Percentiles rank a stretch among this genome's conserved stretches.
Evolutionary conservation across 2,797 vertebrate genomes (phyloP).

Genomic region (Pseudotriccus pelzelni): DNA sequence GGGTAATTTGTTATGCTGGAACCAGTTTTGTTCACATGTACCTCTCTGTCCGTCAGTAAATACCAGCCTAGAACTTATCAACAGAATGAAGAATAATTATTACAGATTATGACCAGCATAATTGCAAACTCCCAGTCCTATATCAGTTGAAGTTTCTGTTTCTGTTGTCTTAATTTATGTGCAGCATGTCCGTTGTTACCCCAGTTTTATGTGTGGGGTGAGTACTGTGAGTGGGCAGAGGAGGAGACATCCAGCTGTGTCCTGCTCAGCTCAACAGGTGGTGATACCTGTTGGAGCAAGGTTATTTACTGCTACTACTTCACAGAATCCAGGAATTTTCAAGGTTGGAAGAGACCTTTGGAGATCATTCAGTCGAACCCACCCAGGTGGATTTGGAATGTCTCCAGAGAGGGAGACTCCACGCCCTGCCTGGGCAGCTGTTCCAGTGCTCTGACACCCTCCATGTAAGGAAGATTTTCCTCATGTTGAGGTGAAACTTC

Average conservation of each 20-base stretch:
- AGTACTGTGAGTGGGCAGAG: neutral
- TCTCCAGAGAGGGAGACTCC: neutral
- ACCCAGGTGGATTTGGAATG: neutral
- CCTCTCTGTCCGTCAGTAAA: neutral
- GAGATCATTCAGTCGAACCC: neutral
- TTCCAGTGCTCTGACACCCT: neutral
- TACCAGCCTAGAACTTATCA: neutral
- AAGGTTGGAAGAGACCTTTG: neutral
- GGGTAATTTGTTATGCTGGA: neutral
- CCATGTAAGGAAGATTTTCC: neutral
- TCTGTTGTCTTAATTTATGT: neutral
- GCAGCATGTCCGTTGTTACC: neutral
- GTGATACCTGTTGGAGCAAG: neutral
- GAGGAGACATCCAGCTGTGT: neutral
- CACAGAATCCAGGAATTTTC: neutral
- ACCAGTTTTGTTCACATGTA: neutral
- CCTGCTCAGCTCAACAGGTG: neutral
- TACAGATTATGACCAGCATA: neutral
- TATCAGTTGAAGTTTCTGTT: neutral
- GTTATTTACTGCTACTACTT: neutral
- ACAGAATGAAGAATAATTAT: neutral
- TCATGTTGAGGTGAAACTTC: neutral
- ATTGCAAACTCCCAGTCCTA: neutral
- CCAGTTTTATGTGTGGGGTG: accelerated
- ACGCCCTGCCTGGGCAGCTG: neutral